These are phyloP conservation scores for Lochmaea capreae DNA, from an alignment of 2,888 invertebrate species.

Conservation along the genomic window DNA sequence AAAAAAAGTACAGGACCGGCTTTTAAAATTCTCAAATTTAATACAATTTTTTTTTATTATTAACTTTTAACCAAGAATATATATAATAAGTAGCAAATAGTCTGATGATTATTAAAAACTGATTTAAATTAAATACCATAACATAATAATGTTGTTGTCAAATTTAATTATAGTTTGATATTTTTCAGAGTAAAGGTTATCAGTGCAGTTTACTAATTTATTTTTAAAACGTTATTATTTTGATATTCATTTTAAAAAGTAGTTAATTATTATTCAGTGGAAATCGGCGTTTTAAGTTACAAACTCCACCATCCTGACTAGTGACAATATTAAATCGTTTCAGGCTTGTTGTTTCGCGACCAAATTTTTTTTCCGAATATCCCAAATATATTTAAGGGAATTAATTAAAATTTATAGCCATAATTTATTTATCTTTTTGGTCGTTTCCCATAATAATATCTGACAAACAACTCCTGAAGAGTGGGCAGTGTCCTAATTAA, in stretches of 20 bases:
- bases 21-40: not conserved
- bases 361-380: not conserved
- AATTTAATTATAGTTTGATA: not conserved
- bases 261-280: not conserved
- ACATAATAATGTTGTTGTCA: not conserved
- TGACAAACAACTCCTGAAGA: conserved; percentile 19
- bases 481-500: conserved; percentile 43
- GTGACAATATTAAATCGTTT: too few relatives aligned
- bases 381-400: not conserved
- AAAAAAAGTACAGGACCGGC: not conserved
- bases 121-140: not conserved
- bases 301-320: too few relatives aligned
- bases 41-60: too few relatives aligned
- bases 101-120: too few relatives aligned
- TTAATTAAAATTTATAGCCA: conserved; percentile 6
- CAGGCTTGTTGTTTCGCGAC: too few relatives aligned
- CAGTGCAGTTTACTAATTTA: not conserved
- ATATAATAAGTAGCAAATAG: too few relatives aligned
- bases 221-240: conserved; percentile 4
- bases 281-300: not conserved
- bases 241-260: not conserved
- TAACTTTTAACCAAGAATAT: too few relatives aligned
- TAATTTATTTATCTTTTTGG: not conserved
- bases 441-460: conserved; percentile 1
- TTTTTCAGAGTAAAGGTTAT: not conserved